These are phyloP conservation scores for Hirudinaria manillensis DNA, from an alignment of 2,888 invertebrate species.

Conservation along the genomic window DNA sequence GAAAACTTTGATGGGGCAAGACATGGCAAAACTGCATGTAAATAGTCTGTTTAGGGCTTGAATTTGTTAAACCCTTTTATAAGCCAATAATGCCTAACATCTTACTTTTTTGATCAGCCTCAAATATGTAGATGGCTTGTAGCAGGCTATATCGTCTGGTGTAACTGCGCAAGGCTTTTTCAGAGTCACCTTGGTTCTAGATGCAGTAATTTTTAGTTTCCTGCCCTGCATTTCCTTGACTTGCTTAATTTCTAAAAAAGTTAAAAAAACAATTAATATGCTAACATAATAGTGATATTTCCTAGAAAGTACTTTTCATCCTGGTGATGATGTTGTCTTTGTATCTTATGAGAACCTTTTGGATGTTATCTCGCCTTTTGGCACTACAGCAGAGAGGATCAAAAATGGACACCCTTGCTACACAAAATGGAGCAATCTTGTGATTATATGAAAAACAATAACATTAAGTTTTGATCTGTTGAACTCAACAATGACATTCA, in stretches of 20 bases:
- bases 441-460: no score
- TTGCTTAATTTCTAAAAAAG: neutral
- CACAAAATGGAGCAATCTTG: neutral
- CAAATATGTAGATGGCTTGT: neutral
- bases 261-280: neutral
- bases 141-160: neutral
- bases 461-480: no score
- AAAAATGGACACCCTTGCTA: slow-evolving; percentile 4
- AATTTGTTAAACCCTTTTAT: no score
- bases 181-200: neutral
- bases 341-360: slow-evolving; percentile 10
- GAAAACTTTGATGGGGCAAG: no score
- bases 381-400: slow-evolving; percentile 26
- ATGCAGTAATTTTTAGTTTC: neutral
- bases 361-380: neutral
- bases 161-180: neutral
- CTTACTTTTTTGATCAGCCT: no score
- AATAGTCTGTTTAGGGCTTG: no score
- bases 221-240: neutral
- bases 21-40: no score
- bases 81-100: no score
- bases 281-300: neutral
- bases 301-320: neutral
- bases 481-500: no score
- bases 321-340: slow-evolving; percentile 6